Base-by-base conservation (phyloP, 2,888 invertebrate genomes). In the Laspeyria flexula region DNA sequence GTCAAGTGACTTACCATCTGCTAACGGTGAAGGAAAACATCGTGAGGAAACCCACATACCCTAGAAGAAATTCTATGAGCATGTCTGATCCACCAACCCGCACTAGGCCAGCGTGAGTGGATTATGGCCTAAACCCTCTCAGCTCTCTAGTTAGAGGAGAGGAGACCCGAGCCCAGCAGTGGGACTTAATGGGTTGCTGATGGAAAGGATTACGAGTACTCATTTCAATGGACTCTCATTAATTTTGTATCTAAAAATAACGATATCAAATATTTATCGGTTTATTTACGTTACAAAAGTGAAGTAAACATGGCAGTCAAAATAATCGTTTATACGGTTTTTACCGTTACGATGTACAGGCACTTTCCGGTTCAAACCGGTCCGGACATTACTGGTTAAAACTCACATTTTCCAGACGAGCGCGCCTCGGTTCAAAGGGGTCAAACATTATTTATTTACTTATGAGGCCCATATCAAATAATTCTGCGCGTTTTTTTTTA, bases 331-430 rank as follows among this genome's bases (percentile, higher is more conserved):
- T 35, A n/a, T 35, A 35, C 15, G 34, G 18, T 35, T 29, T 34
- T 34, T 34, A 27, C 23, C 11, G 47, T 18, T 45, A 11, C 27
- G 44, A 11, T 42, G 48, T 51, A 51, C 37, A n/a, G 11, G 25
- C 30, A 13, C 34, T 34, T 53, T 56, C 56, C 63, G 44, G 60
- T 43, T 52, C 18, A 53, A 62, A 55, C 69, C 61, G 54, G 65
- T 58, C 55, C 51, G 75, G 77, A 77, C 73, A 65, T 71, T 65
- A 67, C 79, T 65, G 75, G 76, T 73, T 75, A 61, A 72, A 71
- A 75, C 73, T 66, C 69, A 77, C 73, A 77, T 81, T 79, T 77
- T 76, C 77, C 79, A 73, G 71, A 60, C 53, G 65, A 64, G 50
- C 59, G 64, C 50, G 38, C 50, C 39, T 30, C 51, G 65, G 75